Conservation (phyloP, 2,888 invertebrate genomes). For the Ophioninae sp. region DNA sequence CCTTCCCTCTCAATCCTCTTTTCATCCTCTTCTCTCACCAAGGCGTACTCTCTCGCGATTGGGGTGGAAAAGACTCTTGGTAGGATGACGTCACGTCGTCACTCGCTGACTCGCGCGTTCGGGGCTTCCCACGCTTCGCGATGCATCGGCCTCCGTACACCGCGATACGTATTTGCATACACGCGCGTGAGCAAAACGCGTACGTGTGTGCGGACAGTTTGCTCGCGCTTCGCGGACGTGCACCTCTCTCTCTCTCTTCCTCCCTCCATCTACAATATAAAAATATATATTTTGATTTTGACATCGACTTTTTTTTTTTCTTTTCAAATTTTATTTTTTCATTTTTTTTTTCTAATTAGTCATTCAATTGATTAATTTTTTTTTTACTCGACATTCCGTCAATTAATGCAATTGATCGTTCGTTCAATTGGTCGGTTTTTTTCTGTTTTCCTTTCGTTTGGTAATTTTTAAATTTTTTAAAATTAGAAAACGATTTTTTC, state of each 20-base stretch:
- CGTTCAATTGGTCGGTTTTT: too few species aligned
- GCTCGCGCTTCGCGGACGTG: conserved; percentile 62
- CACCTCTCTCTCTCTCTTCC: conserved; percentile 22
- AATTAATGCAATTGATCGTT: too few species aligned
- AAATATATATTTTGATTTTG: too few species aligned
- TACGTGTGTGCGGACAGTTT: conserved; percentile 32
- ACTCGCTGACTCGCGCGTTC: conserved; percentile 58
- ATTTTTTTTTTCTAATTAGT: conserved; percentile 53
- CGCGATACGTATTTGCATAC: conserved; percentile 3
- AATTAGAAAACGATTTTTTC: too few species aligned
- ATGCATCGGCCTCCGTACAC: conserved; percentile 62
- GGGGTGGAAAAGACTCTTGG: background rate
- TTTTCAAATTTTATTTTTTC: conserved; percentile 20
- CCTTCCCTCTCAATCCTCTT: too few species aligned
- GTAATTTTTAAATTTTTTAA: too few species aligned
- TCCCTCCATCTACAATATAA: conserved; percentile 30
- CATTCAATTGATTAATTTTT: conserved; percentile 41
- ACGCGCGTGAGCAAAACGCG: background rate
- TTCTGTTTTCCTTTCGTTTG: too few species aligned
- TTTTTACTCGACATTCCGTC: conserved; percentile 37
- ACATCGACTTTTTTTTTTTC: conserved; percentile 9
- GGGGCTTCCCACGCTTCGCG: conserved; percentile 74
- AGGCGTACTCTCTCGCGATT: too few species aligned
- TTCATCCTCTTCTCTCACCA: too few species aligned
- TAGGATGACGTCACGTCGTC: conserved; percentile 52